Conservation (phyloP, 2,888 invertebrate species). For the Rhogogaster chlorosoma region DNA sequence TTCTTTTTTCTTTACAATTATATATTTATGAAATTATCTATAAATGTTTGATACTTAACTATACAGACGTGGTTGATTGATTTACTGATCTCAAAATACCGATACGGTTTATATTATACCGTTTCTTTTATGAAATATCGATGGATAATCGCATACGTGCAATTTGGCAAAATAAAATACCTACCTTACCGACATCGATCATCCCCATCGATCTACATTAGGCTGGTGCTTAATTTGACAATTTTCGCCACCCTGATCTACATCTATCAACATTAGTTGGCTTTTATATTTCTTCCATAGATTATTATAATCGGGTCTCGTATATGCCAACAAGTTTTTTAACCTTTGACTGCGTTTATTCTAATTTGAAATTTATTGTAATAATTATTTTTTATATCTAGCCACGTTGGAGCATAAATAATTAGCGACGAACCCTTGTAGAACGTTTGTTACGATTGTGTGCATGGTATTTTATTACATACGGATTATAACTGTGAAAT, state of each 20-base stretch:
- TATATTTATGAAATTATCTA: background rate
- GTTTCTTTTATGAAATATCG: background rate
- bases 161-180: background rate
- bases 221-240: too few species aligned
- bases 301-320: background rate
- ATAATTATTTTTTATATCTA: background rate
- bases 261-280: too few species aligned
- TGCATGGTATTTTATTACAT: background rate
- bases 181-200: background rate
- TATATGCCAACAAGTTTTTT: background rate
- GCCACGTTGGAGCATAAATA: background rate
- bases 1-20: background rate
- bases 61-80: background rate
- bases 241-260: too few species aligned
- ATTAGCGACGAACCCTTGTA: background rate
- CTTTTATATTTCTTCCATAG: constrained; percentile 58
- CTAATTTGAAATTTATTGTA: background rate
- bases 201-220: background rate
- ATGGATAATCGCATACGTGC: background rate
- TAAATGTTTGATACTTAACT: background rate
- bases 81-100: background rate
- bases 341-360: background rate
- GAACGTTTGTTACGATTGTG: background rate
- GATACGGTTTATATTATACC: background rate
- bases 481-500: background rate